Base-by-base conservation (phyloP, 2,113 vertebrate species). In the Xyrauchen texanus region DNA sequence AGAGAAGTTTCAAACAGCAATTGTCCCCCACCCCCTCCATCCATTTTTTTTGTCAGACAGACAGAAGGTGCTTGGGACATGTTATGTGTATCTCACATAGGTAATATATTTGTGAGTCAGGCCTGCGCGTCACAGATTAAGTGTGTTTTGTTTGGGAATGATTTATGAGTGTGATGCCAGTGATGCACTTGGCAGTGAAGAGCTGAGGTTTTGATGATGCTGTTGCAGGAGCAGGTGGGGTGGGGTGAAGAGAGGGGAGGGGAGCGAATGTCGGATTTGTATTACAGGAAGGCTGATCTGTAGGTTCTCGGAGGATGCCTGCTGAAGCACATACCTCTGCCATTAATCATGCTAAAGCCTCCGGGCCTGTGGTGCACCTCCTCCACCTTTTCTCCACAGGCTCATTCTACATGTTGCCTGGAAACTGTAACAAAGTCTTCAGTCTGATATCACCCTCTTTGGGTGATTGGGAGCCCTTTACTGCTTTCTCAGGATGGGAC, bases 101-200 rank as follows among this genome's bases (percentile, higher is more conserved):
- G 85, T 88, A 94, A 94, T 93, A 91, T 83, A 91, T 91, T 88
- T 84, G 63, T 84, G 89, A 90, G 91, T 89, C 87, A 85, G 87
- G 82, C 81, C 58, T 86, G 80, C 90, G 78, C 80, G 86, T 91
- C 85, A 80, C 78, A 88, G 94, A 93, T 96, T 94, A 92, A 89
- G 92, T 93, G 90, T 88, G 92, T 93, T 90, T 82, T 91, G 91
- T 94, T 85, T 92, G 82, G 88, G 68, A 70, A 68, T 96, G 94
- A 96, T 95, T 94, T 94, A 95, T 94, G 92, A 88, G 85, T 42
- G 80, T 72, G 74, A 88, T 86, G 90, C 77, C 81, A 76, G 84
- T 85, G 86, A 86, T 87, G 83, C 84, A 88, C 91, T 92, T 91
- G 88, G 90, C 91, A 89, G 88, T 78, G 81, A 87, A 83, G 81